Evolutionary conservation across 2,888 invertebrate species (phyloP), one percentile per base, ranked within the genome.

Genomic region (Xanthorhoe spadicearia): DNA sequence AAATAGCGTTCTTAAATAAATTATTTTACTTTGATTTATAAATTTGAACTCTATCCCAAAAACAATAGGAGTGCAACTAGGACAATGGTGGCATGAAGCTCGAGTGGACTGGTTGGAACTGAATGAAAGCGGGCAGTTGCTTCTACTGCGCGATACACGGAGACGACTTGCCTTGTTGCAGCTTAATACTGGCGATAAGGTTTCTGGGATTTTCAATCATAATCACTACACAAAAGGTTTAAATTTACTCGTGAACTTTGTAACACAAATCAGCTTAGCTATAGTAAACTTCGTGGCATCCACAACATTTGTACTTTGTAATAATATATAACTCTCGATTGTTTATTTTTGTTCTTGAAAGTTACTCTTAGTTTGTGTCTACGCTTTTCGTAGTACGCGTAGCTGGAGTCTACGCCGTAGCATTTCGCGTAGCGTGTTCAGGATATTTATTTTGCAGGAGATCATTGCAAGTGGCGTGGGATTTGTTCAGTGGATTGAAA

Each of bases 31-130:
- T 43, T 43, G 38, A 4, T 13, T 10, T 48, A 15, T 8, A 48
- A 48, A 7, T 13, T 15, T 48, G 48, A 48, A 17, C n/a, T 56
- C 28, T 53, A 52, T 48, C 23, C 23, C 17, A 17, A 43, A 28
- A 43, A 19, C 18, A 18, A 48, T 32, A 93, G 94, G 95, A 64
- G 86, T 94, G 52, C 95, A 95, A 75, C 87, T 97, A 51, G 95
- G 95, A 0, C 98, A 98, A 82, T 95, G 99, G 74, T 95, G 95
- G 81, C 99, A 99, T 84, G 98, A 98, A 80, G 96, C 97, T 0
- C 97, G 98, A 80, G 96, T 99, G 35, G 99, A 99, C 87, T 99
- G 99, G 99, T 92, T 99, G 46, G 99, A 99, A 85, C 88, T 99
- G 62, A 99, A 98, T 86, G 99, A 99, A 89, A 98, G 98, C 0